Percentiles rank a stretch among this genome's conserved stretches.
These are phyloP conservation scores for Petrophora chlorosata DNA, from an alignment of 2,888 invertebrate genomes.

Conservation along the genomic window DNA sequence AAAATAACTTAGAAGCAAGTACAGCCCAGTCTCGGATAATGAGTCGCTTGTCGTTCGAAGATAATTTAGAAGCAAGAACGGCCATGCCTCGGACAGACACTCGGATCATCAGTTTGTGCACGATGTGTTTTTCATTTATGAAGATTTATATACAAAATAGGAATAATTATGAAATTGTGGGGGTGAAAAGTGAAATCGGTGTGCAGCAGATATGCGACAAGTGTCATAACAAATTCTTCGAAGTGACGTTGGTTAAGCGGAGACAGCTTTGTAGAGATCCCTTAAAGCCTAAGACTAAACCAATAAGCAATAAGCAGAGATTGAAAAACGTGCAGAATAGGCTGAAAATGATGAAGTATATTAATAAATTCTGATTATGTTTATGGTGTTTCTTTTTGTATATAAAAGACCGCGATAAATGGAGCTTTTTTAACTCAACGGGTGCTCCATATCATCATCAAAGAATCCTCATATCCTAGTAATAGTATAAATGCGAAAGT, in stretches of 20 bases:
- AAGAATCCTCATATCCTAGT: too few species aligned
- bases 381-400: background rate
- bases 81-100: background rate
- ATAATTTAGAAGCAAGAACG: too few species aligned
- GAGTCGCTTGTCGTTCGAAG: too few species aligned
- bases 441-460: too few species aligned
- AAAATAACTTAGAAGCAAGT: too few species aligned
- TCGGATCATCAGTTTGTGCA: constrained; percentile 39
- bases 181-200: constrained; percentile 34
- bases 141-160: constrained; percentile 29
- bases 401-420: too few species aligned
- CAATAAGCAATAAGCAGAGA: constrained; percentile 41
- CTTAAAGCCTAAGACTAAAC: constrained; percentile 15
- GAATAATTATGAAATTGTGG: constrained; percentile 35
- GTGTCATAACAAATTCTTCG: constrained; percentile 44
- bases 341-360: constrained; percentile 49
- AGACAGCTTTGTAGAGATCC: too few species aligned
- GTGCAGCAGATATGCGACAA: constrained; percentile 36
- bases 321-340: constrained; percentile 48
- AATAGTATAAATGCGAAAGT: too few species aligned
- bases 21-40: too few species aligned
- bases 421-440: too few species aligned
- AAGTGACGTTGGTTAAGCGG: constrained; percentile 41
- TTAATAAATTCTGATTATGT: constrained; percentile 26
- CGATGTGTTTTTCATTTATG: constrained; percentile 46